phyloP scores from a whole-genome alignment of 64 coral and sea anemone genomes.

The Anthopleura sola region DNA sequence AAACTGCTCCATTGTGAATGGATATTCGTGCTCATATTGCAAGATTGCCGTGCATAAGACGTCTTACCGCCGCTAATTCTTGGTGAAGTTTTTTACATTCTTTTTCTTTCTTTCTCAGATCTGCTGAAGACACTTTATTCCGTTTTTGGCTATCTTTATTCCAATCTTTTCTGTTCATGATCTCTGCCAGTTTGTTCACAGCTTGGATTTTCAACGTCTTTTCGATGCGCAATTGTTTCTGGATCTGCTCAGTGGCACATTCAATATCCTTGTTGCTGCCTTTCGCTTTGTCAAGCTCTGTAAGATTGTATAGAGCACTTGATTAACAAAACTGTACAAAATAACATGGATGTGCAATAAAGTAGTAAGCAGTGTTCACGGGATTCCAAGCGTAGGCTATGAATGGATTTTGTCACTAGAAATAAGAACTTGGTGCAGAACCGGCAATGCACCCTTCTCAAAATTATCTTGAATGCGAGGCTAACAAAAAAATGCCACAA shows the following conservation, averaged over 20 bases:
- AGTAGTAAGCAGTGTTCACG: not conserved
- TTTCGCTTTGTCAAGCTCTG: constrained; percentile 87
- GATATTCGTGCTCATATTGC: too few relatives aligned
- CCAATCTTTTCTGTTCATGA: constrained; percentile 94
- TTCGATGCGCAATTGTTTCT: constrained; percentile 64
- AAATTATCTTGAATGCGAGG: too few relatives aligned
- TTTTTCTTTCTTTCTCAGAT: constrained; percentile 90
- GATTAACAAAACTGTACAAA: not conserved
- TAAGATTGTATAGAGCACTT: not conserved
- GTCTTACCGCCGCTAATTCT: constrained; percentile 73
- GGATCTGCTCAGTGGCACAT: constrained; percentile 52
- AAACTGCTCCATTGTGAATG: too few relatives aligned
- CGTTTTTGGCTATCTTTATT: constrained; percentile 65
- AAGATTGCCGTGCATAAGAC: too few relatives aligned
- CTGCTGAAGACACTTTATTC: constrained; percentile 63
- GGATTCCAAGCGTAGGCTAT: too few relatives aligned
- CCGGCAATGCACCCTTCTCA: too few relatives aligned
- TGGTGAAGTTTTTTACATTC: constrained; percentile 82
- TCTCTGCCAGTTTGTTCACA: constrained; percentile 96
- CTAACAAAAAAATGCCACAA: too few relatives aligned
- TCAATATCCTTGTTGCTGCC: constrained; percentile 72
- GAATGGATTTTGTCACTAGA: too few relatives aligned
- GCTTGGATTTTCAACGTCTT: constrained; percentile 84
- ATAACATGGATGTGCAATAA: not conserved
- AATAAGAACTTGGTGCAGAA: too few relatives aligned